Conservation (phyloP, 2,888 invertebrate genomes). For the Xiphydria camelus region DNA sequence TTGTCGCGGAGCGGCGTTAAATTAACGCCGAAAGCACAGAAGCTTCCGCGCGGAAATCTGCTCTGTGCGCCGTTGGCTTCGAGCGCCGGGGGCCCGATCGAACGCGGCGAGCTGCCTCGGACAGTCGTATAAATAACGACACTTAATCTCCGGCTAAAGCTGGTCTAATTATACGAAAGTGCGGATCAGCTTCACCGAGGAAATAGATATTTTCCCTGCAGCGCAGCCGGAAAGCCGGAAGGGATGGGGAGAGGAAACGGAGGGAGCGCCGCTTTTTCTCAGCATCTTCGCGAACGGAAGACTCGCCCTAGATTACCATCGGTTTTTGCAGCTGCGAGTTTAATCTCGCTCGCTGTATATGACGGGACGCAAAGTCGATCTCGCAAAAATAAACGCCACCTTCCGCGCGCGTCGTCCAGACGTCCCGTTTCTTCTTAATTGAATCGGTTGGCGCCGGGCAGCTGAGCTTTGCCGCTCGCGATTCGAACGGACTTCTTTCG, state of each 20-base stretch:
- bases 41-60: too few species aligned
- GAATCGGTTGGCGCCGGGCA: conserved; percentile 13
- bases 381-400: conserved; percentile 21
- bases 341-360: conserved; percentile 26
- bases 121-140: background rate
- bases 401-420: too few species aligned
- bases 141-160: background rate
- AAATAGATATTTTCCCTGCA: conserved; percentile 18
- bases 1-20: too few species aligned
- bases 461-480: conserved; percentile 1
- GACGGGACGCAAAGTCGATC: conserved; percentile 13
- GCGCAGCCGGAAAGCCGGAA: conserved; percentile 10
- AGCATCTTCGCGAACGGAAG: conserved; percentile 9
- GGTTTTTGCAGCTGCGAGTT: conserved; percentile 19
- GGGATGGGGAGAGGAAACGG: conserved; percentile 3
- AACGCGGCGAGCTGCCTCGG: too few species aligned
- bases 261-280: background rate
- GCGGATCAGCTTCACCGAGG: conserved; percentile 17
- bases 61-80: too few species aligned
- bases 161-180: background rate
- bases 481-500: conserved; percentile 5
- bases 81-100: too few species aligned
- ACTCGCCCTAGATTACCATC: conserved; percentile 23
- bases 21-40: too few species aligned
- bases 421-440: conserved; percentile 18